These are phyloP conservation scores for Tipula unca DNA, from an alignment of 2,888 invertebrate species.

Conservation along the genomic window DNA sequence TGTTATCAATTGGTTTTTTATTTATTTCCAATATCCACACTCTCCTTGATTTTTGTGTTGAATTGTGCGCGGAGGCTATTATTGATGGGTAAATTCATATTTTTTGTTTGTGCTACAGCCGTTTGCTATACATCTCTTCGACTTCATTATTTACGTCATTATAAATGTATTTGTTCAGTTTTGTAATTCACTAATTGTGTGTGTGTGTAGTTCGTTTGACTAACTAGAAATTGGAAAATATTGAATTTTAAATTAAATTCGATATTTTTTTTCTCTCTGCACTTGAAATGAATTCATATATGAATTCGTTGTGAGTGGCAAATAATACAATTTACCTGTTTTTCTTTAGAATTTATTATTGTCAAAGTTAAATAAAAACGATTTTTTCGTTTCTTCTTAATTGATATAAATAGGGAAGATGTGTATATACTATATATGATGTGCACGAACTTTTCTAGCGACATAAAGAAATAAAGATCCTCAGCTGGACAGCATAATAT, in stretches of 20 bases:
- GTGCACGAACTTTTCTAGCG: not conserved
- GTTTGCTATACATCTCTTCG: not conserved
- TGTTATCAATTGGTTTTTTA: not conserved
- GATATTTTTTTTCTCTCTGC: not conserved
- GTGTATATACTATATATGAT: not conserved
- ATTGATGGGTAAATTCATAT: not conserved
- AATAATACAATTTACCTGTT: not conserved
- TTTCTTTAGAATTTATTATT: not conserved
- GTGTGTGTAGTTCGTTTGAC: not conserved
- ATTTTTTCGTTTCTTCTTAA: not conserved
- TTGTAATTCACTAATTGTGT: slow-evolving; percentile 8
- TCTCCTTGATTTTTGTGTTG: not conserved
- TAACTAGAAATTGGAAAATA: not conserved
- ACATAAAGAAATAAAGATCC: not conserved
- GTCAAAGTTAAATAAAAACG: not conserved
- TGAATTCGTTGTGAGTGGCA: not conserved
- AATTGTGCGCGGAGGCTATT: not conserved
- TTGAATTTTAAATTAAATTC: not conserved
- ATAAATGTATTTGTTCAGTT: not conserved
- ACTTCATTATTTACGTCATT: not conserved
- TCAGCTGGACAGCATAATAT: not conserved
- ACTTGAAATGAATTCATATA: not conserved
- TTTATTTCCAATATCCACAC: not conserved
- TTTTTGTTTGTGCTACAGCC: not conserved
- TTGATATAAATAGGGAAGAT: not conserved